Evolutionary conservation across 2,797 vertebrate species (phyloP).

Genomic region (Lithobates pipiens): DNA sequence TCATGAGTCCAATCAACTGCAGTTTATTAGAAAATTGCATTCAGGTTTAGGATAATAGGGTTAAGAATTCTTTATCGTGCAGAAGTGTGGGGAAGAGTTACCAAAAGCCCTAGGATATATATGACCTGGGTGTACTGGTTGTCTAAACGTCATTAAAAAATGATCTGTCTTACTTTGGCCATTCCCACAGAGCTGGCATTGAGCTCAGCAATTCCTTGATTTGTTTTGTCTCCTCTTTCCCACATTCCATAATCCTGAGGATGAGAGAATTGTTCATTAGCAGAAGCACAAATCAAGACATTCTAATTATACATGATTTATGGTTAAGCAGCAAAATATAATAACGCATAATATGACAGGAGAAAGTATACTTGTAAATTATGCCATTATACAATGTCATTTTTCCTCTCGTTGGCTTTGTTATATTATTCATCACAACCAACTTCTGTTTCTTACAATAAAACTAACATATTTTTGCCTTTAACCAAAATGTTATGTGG

Average conservation of each 20-base stretch:
- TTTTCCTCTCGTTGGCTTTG: not conserved
- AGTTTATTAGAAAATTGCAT: no score
- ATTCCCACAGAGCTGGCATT: conserved; percentile 97
- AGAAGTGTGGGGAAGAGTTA: not conserved
- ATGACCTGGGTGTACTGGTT: not conserved
- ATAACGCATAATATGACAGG: not conserved
- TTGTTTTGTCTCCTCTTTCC: conserved; percentile 98
- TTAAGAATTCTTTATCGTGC: no score
- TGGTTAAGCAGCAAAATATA: not conserved
- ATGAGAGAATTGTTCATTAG: conserved; percentile 18
- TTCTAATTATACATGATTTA: not conserved
- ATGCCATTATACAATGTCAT: no score
- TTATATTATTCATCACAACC: not conserved
- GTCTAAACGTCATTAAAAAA: not conserved
- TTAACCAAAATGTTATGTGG: no score
- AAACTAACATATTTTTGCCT: no score
- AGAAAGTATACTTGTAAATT: not conserved
- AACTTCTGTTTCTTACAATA: no score
- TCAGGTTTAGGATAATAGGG: no score
- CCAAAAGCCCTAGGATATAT: not conserved
- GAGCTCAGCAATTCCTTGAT: conserved; percentile 96
- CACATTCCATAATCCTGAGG: conserved; percentile 98
- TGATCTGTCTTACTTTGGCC: conserved; percentile 86
- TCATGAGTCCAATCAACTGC: no score
- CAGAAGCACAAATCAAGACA: not conserved